Base-by-base conservation (phyloP, 1,140 invertebrate genomes). In the Mamestra configurata region DNA sequence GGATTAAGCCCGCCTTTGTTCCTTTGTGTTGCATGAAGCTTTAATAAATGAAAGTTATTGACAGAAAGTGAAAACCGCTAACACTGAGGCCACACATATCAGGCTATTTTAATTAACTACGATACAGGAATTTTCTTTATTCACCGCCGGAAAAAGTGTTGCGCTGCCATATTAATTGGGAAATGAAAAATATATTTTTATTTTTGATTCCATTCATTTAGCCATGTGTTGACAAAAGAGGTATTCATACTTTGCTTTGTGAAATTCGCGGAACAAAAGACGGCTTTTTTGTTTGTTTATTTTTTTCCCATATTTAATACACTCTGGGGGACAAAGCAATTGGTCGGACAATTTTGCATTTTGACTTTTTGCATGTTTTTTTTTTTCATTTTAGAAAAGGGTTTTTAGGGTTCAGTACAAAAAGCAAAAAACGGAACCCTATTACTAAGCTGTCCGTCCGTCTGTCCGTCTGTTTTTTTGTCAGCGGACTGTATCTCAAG, bases 71-170 rank as follows among this genome's bases (percentile, higher is more conserved):
- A 37, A 72, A 78, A 18, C 59, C 79, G 82, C 86, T 79, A 0
- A 4, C 59, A 86, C 27, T 82, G 8, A 4, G 2, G 46, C 78
- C 61, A 13, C 53, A 83, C 84, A 49, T 55, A 49, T 81, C 82
- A 49, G 81, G 76, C 88, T 82, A 86, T 89, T 89, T 91, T 89
- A 90, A 89, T 90, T 90, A 90, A 89, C 89, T 88, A 37, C 82
- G 78, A 86, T 85, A 84, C 79, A 73, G 85, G 84, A 87, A 86
- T 88, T 89, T 89, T 89, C 85, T 91, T 86, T 84, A 89, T 86
- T 83, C 87, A 77, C 84, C 82, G 83, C 51, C 79, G 78, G 84
- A 82, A 86, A 85, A 86, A 88, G 83, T 85, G 86, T 84, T 84
- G 85, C 84, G 49, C 80, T 51, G 37, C 78, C 76, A 83, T 81